Conservation (phyloP, 2,888 invertebrate genomes). For the Ischnus inquisitorius region DNA sequence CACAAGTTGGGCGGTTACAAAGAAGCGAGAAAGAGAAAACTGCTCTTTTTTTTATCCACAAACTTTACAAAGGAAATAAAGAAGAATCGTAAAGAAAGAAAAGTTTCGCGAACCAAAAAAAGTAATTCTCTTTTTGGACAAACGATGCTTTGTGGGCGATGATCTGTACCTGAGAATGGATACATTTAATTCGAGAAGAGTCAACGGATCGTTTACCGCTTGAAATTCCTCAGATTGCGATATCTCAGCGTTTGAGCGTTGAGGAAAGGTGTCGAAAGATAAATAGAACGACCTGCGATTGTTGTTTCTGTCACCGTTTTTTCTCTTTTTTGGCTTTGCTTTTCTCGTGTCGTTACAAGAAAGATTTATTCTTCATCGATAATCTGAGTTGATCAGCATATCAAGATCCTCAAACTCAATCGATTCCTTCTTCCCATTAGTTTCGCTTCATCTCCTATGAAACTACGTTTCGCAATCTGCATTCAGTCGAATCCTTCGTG, state of each 20-base stretch:
- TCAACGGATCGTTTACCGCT: not conserved
- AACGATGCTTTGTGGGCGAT: not conserved
- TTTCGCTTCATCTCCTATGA: no score
- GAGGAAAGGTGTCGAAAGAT: no score
- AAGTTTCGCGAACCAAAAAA: constrained; percentile 12
- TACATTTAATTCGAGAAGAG: not conserved
- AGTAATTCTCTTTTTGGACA: not conserved
- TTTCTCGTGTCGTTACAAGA: no score
- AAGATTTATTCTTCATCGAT: no score
- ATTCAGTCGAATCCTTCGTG: not conserved
- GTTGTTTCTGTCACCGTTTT: no score
- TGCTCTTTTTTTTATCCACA: constrained; percentile 19
- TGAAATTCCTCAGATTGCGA: not conserved
- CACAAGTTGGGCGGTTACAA: constrained; percentile 1
- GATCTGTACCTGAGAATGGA: not conserved
- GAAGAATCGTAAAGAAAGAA: not conserved
- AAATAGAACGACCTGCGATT: no score
- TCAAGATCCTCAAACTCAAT: no score
- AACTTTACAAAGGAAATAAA: constrained; percentile 24
- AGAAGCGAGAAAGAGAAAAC: constrained; percentile 35
- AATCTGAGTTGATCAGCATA: no score
- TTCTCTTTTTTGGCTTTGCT: no score
- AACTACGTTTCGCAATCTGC: not conserved
- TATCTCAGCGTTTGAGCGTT: no score
- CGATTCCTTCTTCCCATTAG: no score